Conservation (phyloP, 2,888 invertebrate species). For the Endomychus coccineus region DNA sequence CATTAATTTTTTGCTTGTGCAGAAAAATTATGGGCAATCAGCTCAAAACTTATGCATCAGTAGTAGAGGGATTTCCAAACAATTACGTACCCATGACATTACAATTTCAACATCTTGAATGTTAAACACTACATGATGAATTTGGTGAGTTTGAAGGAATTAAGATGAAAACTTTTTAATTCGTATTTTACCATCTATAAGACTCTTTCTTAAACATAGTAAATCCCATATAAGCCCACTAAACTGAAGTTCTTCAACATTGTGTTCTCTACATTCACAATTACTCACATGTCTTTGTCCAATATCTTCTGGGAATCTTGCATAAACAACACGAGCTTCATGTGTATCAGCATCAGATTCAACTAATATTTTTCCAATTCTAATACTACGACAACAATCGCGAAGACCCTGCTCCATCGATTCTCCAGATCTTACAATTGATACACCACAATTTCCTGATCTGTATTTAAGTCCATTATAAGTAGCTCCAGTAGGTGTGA, state of each 20-base stretch:
- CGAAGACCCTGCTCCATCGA: constrained; percentile 60
- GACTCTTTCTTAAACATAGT: background rate
- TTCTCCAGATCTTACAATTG: constrained; percentile 81
- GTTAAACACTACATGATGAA: too few species aligned
- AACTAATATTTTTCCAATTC: constrained; percentile 96
- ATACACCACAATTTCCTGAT: constrained; percentile 97
- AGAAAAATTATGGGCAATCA: too few species aligned
- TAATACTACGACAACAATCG: constrained; percentile 96
- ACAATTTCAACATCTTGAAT: too few species aligned
- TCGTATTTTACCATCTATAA: background rate
- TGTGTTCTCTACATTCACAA: too few species aligned
- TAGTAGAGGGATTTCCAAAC: too few species aligned
- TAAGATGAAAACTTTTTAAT: background rate
- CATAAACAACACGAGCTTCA: constrained; percentile 93
- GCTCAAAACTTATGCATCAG: too few species aligned
- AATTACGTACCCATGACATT: too few species aligned
- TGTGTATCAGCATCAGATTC: constrained; percentile 95
- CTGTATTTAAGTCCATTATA: constrained; percentile 93
- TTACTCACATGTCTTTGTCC: constrained; percentile 57
- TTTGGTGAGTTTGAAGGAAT: background rate
- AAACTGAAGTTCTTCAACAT: constrained; percentile 4
- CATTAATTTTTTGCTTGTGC: too few species aligned
- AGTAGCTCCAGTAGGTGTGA: constrained; percentile 85
- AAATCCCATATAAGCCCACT: background rate
- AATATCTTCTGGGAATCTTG: constrained; percentile 96